Percentiles rank a stretch among this genome's conserved stretches.
Evolutionary conservation across 2,797 vertebrate genomes (phyloP).

Genomic region (Monodelphis domestica): DNA sequence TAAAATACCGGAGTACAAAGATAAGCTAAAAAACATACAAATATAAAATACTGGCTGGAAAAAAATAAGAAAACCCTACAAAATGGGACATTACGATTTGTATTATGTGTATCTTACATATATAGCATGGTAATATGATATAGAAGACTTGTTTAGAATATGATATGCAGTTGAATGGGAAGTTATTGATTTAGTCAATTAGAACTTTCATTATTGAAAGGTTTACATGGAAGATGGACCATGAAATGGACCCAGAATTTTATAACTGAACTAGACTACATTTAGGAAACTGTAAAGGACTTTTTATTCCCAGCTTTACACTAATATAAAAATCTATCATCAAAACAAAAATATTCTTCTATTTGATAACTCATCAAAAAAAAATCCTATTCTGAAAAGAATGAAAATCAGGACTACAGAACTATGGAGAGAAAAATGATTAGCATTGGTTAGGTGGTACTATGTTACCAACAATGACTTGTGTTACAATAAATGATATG

Average conservation of each 20-base stretch:
- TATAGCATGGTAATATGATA: not conserved
- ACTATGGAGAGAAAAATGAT: not conserved
- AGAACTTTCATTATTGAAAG: not conserved
- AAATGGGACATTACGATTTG: not conserved
- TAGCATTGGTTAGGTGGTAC: not conserved
- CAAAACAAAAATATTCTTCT: not conserved
- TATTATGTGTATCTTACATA: not conserved
- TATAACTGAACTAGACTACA: not conserved
- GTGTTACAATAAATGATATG: not conserved
- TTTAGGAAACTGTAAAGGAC: not conserved
- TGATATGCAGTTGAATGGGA: not conserved
- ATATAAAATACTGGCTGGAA: not conserved
- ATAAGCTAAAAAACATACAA: not conserved
- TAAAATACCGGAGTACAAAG: not conserved
- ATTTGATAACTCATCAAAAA: not conserved
- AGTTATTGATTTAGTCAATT: not conserved
- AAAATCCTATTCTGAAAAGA: not conserved
- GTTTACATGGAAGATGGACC: not conserved
- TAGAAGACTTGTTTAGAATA: not conserved
- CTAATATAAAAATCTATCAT: not conserved
- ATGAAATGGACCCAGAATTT: not conserved
- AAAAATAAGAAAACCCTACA: not conserved
- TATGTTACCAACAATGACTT: not conserved
- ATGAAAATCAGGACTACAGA: not conserved
- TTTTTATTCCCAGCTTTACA: not conserved